These are phyloP conservation scores for Agrochola litura DNA, from an alignment of 2,888 invertebrate species.

Conservation along the genomic window DNA sequence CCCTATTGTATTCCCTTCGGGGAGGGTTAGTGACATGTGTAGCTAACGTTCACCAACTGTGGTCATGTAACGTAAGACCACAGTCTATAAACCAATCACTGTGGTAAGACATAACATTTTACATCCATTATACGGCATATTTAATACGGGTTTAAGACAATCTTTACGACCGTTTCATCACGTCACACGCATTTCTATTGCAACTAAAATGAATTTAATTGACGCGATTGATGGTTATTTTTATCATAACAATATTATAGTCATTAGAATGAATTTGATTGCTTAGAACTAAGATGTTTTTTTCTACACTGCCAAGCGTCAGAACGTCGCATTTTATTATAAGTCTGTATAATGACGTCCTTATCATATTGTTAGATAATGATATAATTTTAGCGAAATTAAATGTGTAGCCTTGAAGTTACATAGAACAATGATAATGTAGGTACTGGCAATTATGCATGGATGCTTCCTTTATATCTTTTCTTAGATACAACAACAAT, in stretches of 20 bases:
- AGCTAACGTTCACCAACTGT: not conserved
- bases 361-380: slow-evolving; percentile 4
- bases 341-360: not conserved
- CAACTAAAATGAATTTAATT: slow-evolving; percentile 23
- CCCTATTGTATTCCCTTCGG: no score
- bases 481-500: slow-evolving; percentile 1
- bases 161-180: slow-evolving; percentile 25
- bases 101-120: no score
- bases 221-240: not conserved
- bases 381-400: slow-evolving; percentile 27
- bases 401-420: slow-evolving; percentile 41
- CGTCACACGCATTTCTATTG: slow-evolving; percentile 22
- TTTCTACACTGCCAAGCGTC: not conserved
- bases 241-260: not conserved
- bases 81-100: no score
- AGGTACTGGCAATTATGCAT: slow-evolving; percentile 14
- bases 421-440: slow-evolving; percentile 34
- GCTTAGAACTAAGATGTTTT: not conserved
- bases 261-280: slow-evolving; percentile 19
- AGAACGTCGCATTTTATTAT: not conserved
- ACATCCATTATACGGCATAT: not conserved
- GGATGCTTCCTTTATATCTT: slow-evolving; percentile 18
- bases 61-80: not conserved
- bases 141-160: not conserved
- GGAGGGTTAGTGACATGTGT: no score